phyloP scores from a whole-genome alignment of 2,888 invertebrate species.

The Dermolepida albohirtum region DNA sequence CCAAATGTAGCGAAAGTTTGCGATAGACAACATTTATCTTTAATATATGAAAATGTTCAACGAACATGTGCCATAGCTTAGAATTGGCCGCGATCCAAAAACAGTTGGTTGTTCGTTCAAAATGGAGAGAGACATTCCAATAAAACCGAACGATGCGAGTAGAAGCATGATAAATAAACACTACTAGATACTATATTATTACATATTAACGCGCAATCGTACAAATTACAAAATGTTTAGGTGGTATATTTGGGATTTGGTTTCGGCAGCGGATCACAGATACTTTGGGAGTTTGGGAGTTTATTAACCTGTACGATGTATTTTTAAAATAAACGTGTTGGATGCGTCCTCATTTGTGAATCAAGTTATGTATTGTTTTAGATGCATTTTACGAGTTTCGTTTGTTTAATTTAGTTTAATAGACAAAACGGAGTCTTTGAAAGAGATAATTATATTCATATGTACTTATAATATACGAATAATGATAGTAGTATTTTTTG shows the following conservation, averaged over 20 bases:
- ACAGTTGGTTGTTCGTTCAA: conserved; percentile 26
- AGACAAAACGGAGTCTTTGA: neutral
- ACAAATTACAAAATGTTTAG: conserved; percentile 8
- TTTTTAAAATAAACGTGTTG: conserved; percentile 7
- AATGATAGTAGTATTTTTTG: too few relatives aligned
- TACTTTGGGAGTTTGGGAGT: conserved; percentile 7
- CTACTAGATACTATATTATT: conserved; percentile 10
- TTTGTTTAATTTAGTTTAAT: conserved; percentile 9
- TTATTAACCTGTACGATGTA: conserved; percentile 18
- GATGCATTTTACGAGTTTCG: neutral
- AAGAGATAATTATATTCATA: too few relatives aligned
- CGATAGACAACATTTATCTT: neutral
- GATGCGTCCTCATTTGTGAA: neutral
- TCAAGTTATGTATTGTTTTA: conserved; percentile 14
- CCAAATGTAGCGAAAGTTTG: too few relatives aligned
- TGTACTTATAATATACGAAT: too few relatives aligned
- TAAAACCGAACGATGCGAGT: conserved; percentile 15
- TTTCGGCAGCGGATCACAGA: neutral
- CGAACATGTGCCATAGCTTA: conserved; percentile 31
- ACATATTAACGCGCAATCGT: neutral
- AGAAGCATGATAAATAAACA: conserved; percentile 4
- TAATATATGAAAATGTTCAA: conserved; percentile 11
- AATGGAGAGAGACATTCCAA: conserved; percentile 29
- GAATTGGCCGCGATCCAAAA: conserved; percentile 27
- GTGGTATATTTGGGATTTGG: too few relatives aligned